These are phyloP conservation scores for Rhynchonycteris naso DNA, from an alignment of 2,797 vertebrate species.

Conservation along the genomic window DNA sequence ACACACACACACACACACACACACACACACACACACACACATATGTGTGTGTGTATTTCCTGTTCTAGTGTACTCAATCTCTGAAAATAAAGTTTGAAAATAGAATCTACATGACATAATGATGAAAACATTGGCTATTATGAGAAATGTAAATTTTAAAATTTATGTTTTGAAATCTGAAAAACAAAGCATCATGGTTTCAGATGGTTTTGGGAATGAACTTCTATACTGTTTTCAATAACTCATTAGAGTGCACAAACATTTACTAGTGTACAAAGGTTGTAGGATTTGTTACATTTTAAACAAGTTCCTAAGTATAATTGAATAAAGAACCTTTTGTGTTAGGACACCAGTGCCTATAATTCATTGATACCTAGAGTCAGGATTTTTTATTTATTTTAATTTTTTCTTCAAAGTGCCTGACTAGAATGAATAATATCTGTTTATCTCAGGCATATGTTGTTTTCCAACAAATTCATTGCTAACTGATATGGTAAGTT, in stretches of 20 bases:
- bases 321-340: constrained; percentile 38
- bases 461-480: constrained; percentile 62
- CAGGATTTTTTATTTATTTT: background rate
- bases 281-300: background rate
- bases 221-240: background rate
- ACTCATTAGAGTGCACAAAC: background rate
- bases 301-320: constrained; percentile 3
- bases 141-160: background rate
- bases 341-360: background rate
- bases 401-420: constrained; percentile 28
- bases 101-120: background rate
- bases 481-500: constrained; percentile 34
- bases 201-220: background rate
- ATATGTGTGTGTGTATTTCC: too few relatives aligned
- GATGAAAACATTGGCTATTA: constrained; percentile 19
- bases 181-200: constrained; percentile 13
- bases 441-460: constrained; percentile 59
- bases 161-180: constrained; percentile 6
- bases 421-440: constrained; percentile 43
- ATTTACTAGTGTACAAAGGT: background rate
- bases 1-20: too few relatives aligned
- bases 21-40: too few relatives aligned
- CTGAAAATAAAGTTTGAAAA: constrained; percentile 42
- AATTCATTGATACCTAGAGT: constrained; percentile 3
- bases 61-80: constrained; percentile 34